Percentiles rank a stretch among this genome's conserved stretches.
phyloP scores from a whole-genome alignment of 1,140 invertebrate genomes.

The Holotrichia oblita region DNA sequence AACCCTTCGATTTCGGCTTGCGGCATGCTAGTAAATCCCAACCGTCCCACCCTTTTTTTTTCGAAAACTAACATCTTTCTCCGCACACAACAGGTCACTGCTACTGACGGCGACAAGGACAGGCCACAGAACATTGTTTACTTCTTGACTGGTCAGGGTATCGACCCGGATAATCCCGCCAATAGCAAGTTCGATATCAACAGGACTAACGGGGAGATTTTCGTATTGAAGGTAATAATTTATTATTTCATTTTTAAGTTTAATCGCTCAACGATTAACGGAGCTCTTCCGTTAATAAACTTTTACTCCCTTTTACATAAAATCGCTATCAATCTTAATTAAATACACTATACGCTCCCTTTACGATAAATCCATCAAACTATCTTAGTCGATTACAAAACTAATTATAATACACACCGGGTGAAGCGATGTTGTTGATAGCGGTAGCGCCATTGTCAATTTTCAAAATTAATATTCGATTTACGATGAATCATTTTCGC shows the following conservation, averaged over 20 bases:
- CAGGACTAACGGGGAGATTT: constrained; percentile 92
- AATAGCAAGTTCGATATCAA: constrained; percentile 98
- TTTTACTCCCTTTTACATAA: too few relatives aligned
- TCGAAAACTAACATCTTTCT: constrained; percentile 31
- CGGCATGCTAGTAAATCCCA: too few relatives aligned
- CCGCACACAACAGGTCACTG: constrained; percentile 80
- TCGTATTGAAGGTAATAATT: constrained; percentile 82
- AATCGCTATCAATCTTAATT: too few relatives aligned
- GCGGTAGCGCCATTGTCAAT: constrained; percentile 78
- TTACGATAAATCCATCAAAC: constrained; percentile 37
- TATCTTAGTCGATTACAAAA: constrained; percentile 95
- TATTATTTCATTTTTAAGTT: too few relatives aligned
- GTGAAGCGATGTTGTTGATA: constrained; percentile 63
- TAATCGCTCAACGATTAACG: too few relatives aligned
- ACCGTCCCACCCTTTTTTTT: too few relatives aligned
- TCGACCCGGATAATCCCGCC: constrained; percentile 92
- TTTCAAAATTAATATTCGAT: constrained; percentile 14
- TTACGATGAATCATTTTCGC: background rate
- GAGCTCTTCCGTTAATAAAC: too few relatives aligned
- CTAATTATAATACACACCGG: constrained; percentile 93
- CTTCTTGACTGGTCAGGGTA: constrained; percentile 95
- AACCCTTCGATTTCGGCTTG: too few relatives aligned
- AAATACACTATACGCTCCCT: too few relatives aligned
- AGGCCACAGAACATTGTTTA: constrained; percentile 96
- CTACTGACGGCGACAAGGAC: constrained; percentile 95